Evolutionary conservation across 2,113 vertebrate species (phyloP), one percentile per base, ranked within the genome.

Genomic region (Anguilla rostrata): DNA sequence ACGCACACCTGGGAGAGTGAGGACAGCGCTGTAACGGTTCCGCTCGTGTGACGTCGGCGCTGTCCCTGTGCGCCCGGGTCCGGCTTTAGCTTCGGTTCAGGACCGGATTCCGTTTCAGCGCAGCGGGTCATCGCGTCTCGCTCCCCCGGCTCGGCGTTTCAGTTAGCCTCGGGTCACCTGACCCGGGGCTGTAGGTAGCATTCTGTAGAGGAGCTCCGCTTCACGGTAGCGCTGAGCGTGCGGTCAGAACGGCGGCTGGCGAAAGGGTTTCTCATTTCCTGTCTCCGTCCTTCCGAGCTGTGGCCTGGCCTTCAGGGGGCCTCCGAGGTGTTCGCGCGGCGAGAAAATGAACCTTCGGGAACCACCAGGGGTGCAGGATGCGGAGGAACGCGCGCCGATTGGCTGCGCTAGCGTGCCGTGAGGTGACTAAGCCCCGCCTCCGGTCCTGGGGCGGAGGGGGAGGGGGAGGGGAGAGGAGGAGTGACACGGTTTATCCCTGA

Each of bases 401-500:
- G 22, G 60, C 60, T 26, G 60, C 75, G 26, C 60, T 84, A 5
- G 39, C 84, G 81, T 53, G 83, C 66, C 84, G 40, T 43, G 46
- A 85, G 60, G 29, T 3, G 57, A 80, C 84, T 75, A 90, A 63
- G 85, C 89, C 81, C 60, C 86, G 63, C 87, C 63, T 60, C 20
- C 60, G 87, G 84, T 85, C 89, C 91, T 4, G 20, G 34, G 34
- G 34, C 14, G 3, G 29, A 9, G 60, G 82, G 86, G 49, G 29
- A 39, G 14, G 60, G 86, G 34, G 86, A 87, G 29, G 60, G 82
- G 86, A 53, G 29, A 16, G 14, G 60, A 86, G 34, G 86, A 87
- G 90, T 90, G 87, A 84, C 46, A 53, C 82, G 66, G 83, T 93
- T 91, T 91, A 92, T 93, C 92, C 91, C 88, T 89, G 84, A 91